Evolutionary conservation across 2,888 invertebrate genomes (phyloP).

Genomic region (Drosophila neonasuta): DNA sequence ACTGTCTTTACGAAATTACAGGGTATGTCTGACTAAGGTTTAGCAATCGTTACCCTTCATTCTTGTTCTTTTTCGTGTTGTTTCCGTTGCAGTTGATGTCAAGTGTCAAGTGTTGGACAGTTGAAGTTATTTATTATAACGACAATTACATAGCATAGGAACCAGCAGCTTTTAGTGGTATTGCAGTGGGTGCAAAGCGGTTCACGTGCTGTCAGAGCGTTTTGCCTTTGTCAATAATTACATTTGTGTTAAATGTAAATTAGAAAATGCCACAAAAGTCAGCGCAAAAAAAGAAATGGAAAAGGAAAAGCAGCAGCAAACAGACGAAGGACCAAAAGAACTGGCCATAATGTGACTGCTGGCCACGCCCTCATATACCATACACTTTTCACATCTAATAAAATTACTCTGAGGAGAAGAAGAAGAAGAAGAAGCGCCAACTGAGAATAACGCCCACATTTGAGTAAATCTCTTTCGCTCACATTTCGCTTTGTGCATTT

Average conservation of each 20-base stretch:
- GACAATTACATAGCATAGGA: conserved; percentile 72
- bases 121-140: conserved; percentile 80
- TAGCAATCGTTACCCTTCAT: conserved; percentile 19
- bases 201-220: conserved; percentile 49
- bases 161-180: conserved; percentile 15
- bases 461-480: conserved; percentile 45
- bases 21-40: conserved; percentile 38
- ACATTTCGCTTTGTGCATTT: conserved; percentile 42
- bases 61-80: conserved; percentile 47
- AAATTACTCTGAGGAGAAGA: conserved; percentile 20
- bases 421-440: conserved; percentile 3
- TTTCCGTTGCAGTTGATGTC: conserved; percentile 78
- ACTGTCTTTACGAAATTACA: background rate
- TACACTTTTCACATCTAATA: conserved; percentile 29
- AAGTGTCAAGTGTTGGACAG: conserved; percentile 80
- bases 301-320: background rate
- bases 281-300: conserved; percentile 13
- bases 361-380: conserved; percentile 45
- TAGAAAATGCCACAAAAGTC: conserved; percentile 66
- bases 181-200: conserved; percentile 27
- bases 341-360: conserved; percentile 52
- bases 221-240: conserved; percentile 70
- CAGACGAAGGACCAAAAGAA: conserved; percentile 14
- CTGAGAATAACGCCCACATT: conserved; percentile 42
- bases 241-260: conserved; percentile 75